Evolutionary conservation across 30 jellyfish, hydroid and myxozoan species (phyloP), one percentile per base, ranked within the genome.

Genomic region (Clytia hemisphaerica): DNA sequence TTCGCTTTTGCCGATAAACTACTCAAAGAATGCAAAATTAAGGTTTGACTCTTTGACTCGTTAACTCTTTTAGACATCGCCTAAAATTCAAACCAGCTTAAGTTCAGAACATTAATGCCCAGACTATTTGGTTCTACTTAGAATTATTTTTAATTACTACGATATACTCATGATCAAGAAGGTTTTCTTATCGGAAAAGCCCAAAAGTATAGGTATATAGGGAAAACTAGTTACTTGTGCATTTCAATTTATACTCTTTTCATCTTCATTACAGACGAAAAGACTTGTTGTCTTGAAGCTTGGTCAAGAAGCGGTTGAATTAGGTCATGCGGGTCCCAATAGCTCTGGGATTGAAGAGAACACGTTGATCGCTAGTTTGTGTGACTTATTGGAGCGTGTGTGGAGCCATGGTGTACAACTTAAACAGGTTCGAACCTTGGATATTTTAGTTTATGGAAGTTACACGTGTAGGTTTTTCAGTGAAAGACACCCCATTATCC

Each of bases 331-430:
- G 18, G 98, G 83, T 36, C 85, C 93, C 25, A 65, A 85, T 21
- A 28, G 94, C 1, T 78, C 83, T 45, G 95, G 95, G 22, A 90
- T 90, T 27, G 98, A 90, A 72, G 98, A 75, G 44, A 90, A 90
- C 50, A 90, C 98, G 12, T 66, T 90, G 76, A 77, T 90, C 5
- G 98, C 98, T 0, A 90, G 98, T 77, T 60, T 90, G 21, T 90
- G 98, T 76, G 98, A 90, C 55, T 57, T 90, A 57, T 67, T 90
- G 62, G 98, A 90, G 74, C 70, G 98, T 32, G 98, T 90, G 2
- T 90, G 98, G 98, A 69, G 98, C 54, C 98, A 90, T 71, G 98
- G 98, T 27, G 98, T 90, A 30, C 95, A 90, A 51, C 86, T 90
- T 37, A 81, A 76, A 45, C 95, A 85, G 67, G 96, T 85, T 59